Evolutionary conservation across 2,797 vertebrate genomes (phyloP).

Genomic region (Hyperoplus immaculatus): DNA sequence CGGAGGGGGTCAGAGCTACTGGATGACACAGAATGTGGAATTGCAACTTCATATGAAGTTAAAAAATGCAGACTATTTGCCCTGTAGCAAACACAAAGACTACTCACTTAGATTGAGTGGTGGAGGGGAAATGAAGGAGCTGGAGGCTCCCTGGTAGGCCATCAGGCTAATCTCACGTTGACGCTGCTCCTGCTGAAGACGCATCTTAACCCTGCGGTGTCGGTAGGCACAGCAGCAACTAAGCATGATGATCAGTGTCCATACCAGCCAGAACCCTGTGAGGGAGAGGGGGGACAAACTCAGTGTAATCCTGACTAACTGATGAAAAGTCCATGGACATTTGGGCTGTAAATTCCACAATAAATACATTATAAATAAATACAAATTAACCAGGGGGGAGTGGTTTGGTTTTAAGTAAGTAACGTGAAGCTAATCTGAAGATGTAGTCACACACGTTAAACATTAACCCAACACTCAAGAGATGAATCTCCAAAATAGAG

Average conservation of each 20-base stretch:
- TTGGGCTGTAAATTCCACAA: not conserved
- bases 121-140: slow-evolving; percentile 85
- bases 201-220: slow-evolving; percentile 90
- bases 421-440: slow-evolving; percentile 5
- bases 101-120: slow-evolving; percentile 87
- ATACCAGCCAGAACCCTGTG: slow-evolving; percentile 91
- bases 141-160: slow-evolving; percentile 90
- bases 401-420: not conserved
- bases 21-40: not conserved
- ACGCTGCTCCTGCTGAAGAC: slow-evolving; percentile 89
- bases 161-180: slow-evolving; percentile 91
- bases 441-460: not conserved
- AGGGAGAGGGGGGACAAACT: not conserved
- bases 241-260: slow-evolving; percentile 91
- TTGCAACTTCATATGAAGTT: not conserved
- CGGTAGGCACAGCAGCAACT: slow-evolving; percentile 91
- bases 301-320: slow-evolving; percentile 3
- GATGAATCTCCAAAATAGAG: not conserved
- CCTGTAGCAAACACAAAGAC: not conserved
- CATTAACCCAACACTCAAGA: no score
- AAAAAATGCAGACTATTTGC: not conserved
- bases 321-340: not conserved
- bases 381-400: not conserved
- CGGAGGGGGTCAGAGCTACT: not conserved
- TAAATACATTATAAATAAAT: not conserved